Conservation (phyloP, 2,113 vertebrate genomes). For the Chloropsis hardwickii region DNA sequence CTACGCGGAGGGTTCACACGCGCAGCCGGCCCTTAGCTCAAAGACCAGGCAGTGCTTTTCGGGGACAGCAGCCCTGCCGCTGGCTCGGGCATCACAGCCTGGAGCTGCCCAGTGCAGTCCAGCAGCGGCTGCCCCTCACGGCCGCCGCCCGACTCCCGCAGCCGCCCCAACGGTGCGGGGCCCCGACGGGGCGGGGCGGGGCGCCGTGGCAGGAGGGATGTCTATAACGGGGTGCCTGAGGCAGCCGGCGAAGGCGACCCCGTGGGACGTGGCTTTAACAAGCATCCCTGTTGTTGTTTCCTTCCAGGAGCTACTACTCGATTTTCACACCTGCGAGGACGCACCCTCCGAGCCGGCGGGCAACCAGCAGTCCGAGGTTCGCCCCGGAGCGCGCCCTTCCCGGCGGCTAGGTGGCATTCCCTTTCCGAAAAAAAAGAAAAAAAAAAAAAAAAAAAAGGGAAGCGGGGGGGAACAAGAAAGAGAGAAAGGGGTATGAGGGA, state of each 20-base stretch:
- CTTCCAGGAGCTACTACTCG: neutral
- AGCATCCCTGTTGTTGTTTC: neutral
- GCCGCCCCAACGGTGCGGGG: neutral
- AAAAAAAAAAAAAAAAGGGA: rapidly evolving
- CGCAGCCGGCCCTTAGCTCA: neutral
- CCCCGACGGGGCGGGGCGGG: neutral
- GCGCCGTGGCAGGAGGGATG: no score
- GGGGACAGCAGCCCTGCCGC: neutral
- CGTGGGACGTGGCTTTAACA: neutral
- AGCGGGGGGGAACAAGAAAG: rapidly evolving
- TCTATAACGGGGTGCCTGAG: neutral
- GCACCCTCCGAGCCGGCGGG: neutral
- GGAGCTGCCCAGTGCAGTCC: neutral
- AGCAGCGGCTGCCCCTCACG: neutral
- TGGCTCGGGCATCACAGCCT: neutral
- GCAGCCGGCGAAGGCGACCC: neutral
- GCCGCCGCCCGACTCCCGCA: neutral
- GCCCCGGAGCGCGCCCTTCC: neutral
- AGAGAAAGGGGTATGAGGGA: neutral
- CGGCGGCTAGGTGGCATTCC: neutral
- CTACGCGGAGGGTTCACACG: neutral
- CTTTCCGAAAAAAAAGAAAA: no score
- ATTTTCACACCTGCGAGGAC: slow-evolving; percentile 45
- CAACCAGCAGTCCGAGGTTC: slow-evolving; percentile 12
- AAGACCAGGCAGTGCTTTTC: neutral